Base-by-base conservation (phyloP, 2,888 invertebrate species). In the Pegoplata infirma region DNA sequence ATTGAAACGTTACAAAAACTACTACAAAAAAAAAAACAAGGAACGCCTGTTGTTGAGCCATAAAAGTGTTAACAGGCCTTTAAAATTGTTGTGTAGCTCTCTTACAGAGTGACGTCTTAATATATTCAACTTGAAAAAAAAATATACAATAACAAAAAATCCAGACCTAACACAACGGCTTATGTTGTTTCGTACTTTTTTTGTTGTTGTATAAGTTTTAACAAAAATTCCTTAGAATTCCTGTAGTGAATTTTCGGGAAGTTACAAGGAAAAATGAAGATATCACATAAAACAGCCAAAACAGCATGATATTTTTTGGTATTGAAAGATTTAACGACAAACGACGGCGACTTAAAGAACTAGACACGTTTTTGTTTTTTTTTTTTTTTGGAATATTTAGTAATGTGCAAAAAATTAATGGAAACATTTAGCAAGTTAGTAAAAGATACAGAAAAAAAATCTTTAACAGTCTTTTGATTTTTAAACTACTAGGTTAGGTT, bases 241-340 rank as follows among this genome's bases (percentile, higher is more conserved):
- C 81, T 77, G 77, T 66, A 21, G 76, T 36, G 73, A 77, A 67
- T 78, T 81, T 82, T 81, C 78, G 80, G 80, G 63, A 76, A 80
- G 79, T 74, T 81, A 53, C 69, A 74, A 80, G 53, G 73, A 78
- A 68, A 73, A 80, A 80, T 81, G 66, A 78, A 80, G 73, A 72
- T 53, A 63, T 75, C 72, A 79, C 69, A 67, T 25, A 51, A 63
- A 40, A 61, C 49, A 51, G n/a, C 28, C 47, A 72, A 67, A 67
- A 72, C 73, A 56, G 81, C 81, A 77, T 74, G 80, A 68, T 51
- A 69, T 67, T 69, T 63, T 32, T 55, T 49, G 63, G 40, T 58
- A 76, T 55, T 75, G 68, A 40, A n/a, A n/a, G 44, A 23, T 55
- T 55, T 17, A 12, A 47, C 21, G 14, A 64, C 61, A 73, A 25